These are phyloP conservation scores for Folsomia candida DNA, from an alignment of 2,888 invertebrate species.

Conservation along the genomic window DNA sequence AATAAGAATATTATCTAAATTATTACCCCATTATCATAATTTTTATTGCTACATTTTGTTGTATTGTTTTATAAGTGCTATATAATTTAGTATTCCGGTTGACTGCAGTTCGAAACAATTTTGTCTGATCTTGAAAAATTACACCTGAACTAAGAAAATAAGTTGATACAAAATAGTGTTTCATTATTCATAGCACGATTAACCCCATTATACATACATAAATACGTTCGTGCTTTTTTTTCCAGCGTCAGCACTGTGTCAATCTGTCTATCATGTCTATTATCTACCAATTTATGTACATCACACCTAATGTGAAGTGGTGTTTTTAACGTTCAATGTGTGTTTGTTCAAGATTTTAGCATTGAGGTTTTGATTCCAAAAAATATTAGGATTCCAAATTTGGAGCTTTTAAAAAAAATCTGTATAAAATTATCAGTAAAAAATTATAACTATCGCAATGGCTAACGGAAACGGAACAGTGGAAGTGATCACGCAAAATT, in stretches of 20 bases:
- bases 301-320: no score
- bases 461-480: slow-evolving; percentile 14
- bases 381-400: no score
- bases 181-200: neutral
- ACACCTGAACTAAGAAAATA: neutral
- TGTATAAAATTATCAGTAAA: no score
- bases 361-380: neutral
- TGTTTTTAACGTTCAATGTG: no score
- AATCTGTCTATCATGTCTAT: neutral
- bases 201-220: neutral
- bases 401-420: no score
- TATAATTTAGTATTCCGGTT: no score
- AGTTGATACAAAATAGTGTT: neutral
- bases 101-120: neutral
- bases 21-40: no score
- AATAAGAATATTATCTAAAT: no score
- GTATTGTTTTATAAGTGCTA: no score
- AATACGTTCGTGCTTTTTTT: neutral
- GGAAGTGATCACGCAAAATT: slow-evolving; percentile 18
- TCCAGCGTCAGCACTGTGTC: neutral
- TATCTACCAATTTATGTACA: no score
- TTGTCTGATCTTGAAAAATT: neutral
- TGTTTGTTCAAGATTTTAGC: no score
- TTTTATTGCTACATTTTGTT: no score
- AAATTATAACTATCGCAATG: neutral